phyloP scores from a whole-genome alignment of 2,888 invertebrate genomes.

The Temnothorax unifasciatus region DNA sequence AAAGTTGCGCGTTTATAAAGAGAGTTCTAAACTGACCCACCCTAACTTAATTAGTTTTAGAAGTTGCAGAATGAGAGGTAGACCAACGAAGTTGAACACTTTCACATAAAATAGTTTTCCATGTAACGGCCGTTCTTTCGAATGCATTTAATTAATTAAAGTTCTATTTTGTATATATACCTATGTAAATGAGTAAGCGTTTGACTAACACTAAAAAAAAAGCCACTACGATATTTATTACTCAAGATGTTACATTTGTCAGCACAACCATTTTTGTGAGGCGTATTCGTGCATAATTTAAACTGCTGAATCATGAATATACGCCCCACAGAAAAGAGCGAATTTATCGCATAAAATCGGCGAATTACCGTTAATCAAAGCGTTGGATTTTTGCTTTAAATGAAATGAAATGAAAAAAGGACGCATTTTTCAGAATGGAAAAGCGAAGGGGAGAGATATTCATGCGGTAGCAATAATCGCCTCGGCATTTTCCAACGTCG shows the following conservation, averaged over 20 bases:
- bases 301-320: constrained; percentile 26
- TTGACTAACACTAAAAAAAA: not conserved
- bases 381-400: constrained; percentile 47
- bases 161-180: not conserved
- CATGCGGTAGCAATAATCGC: constrained; percentile 54
- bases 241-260: constrained; percentile 20
- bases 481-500: constrained; percentile 45
- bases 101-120: constrained; percentile 34
- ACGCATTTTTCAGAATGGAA: constrained; percentile 38
- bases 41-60: constrained; percentile 48
- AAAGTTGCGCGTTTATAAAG: constrained; percentile 47
- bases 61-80: constrained; percentile 45
- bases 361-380: constrained; percentile 50
- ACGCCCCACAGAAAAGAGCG: not conserved
- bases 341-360: constrained; percentile 24
- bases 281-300: constrained; percentile 1
- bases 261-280: not conserved
- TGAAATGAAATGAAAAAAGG: constrained; percentile 40
- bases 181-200: not conserved
- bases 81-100: constrained; percentile 33
- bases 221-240: not conserved
- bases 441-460: constrained; percentile 28
- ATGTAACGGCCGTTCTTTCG: constrained; percentile 26
- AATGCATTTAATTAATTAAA: constrained; percentile 47
- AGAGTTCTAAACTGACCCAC: constrained; percentile 47